These are phyloP conservation scores for Phania funesta DNA, from an alignment of 2,888 invertebrate genomes.

Conservation along the genomic window DNA sequence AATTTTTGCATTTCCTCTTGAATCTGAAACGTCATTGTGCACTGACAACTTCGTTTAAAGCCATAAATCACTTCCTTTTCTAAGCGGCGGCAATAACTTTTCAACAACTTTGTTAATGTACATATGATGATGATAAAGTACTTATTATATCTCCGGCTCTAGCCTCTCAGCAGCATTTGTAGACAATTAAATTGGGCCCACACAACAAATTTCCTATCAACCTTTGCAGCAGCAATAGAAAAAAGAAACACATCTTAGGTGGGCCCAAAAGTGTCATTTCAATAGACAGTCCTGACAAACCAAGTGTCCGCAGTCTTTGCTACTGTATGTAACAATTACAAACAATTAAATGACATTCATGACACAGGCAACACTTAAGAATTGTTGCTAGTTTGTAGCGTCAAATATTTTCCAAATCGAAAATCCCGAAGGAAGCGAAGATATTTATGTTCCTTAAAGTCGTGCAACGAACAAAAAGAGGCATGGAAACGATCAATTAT, in stretches of 20 bases:
- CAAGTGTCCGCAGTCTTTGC: slow-evolving; percentile 58
- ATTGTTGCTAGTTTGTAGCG: not conserved
- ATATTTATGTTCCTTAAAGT: slow-evolving; percentile 30
- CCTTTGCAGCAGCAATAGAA: not conserved
- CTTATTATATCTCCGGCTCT: not conserved
- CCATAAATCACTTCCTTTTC: slow-evolving; percentile 59
- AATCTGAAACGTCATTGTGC: not conserved
- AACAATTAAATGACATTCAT: slow-evolving; percentile 60
- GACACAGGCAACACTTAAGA: slow-evolving; percentile 8
- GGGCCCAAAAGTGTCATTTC: slow-evolving; percentile 59
- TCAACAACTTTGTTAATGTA: slow-evolving; percentile 64
- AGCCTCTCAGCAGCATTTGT: not conserved
- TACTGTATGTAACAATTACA: slow-evolving; percentile 61
- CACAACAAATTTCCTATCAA: slow-evolving; percentile 52
- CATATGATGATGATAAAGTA: slow-evolving; percentile 62
- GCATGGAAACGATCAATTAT: slow-evolving; percentile 53
- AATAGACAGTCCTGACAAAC: slow-evolving; percentile 54
- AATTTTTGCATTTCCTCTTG: slow-evolving; percentile 55
- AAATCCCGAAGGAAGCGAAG: slow-evolving; percentile 55
- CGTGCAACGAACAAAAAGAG: slow-evolving; percentile 34
- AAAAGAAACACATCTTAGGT: slow-evolving; percentile 48
- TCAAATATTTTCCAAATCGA: slow-evolving; percentile 7
- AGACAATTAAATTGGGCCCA: slow-evolving; percentile 54
- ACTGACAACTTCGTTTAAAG: slow-evolving; percentile 33
- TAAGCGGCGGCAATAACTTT: slow-evolving; percentile 61